Percentiles rank a stretch among this genome's conserved stretches.
phyloP scores from a whole-genome alignment of 2,113 vertebrate genomes.

The Addax nasomaculatus region DNA sequence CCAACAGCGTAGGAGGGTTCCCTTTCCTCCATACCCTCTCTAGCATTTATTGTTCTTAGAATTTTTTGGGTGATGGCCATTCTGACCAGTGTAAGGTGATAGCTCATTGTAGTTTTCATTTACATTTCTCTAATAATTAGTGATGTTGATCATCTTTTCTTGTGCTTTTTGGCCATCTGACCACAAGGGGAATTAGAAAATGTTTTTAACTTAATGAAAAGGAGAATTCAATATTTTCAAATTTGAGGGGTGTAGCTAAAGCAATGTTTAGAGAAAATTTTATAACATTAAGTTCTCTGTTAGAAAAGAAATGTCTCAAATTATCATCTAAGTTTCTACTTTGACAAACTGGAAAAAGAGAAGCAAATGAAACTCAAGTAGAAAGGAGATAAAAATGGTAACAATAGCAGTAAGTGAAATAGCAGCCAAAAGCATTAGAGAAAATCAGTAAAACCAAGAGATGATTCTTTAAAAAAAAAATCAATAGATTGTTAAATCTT shows the following conservation, averaged over 20 bases:
- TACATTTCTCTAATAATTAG: background rate
- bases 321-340: background rate
- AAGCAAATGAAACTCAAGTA: background rate
- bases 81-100: background rate
- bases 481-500: background rate
- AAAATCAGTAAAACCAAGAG: background rate
- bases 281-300: background rate
- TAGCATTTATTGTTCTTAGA: background rate
- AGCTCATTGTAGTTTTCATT: background rate
- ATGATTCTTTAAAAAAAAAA: background rate
- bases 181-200: background rate
- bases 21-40: background rate
- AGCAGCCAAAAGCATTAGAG: background rate
- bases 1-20: background rate
- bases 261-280: background rate
- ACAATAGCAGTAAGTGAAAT: background rate
- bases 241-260: background rate
- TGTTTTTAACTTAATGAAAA: slow-evolving; percentile 16
- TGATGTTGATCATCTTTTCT: background rate
- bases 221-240: background rate
- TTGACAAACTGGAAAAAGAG: background rate
- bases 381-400: background rate
- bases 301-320: background rate
- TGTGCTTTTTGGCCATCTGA: background rate
- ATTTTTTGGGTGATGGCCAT: background rate